Evolutionary conservation across 2,888 invertebrate species (phyloP).

Genomic region (Adineta ricciae): DNA sequence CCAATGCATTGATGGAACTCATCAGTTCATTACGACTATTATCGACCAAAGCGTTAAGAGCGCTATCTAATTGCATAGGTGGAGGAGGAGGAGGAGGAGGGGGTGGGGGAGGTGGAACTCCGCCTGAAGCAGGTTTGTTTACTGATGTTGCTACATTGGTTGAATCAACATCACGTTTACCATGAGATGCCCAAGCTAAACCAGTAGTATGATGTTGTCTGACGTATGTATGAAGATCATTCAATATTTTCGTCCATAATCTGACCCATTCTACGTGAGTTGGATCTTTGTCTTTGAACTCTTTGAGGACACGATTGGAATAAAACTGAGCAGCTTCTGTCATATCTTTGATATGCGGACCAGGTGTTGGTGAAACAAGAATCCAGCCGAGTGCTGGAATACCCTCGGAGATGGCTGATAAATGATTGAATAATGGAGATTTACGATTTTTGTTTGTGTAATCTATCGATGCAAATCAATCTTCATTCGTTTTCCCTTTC

Average conservation of each 20-base stretch:
- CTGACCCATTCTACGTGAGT: constrained; percentile 88
- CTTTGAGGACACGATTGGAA: constrained; percentile 90
- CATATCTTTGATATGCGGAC: constrained; percentile 94
- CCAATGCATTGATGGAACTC: constrained; percentile 59
- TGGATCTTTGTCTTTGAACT: constrained; percentile 88
- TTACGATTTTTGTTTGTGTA: constrained; percentile 28
- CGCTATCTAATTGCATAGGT: constrained; percentile 39
- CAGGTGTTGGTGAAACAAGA: constrained; percentile 62
- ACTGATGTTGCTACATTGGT: not conserved
- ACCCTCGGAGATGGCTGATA: constrained; percentile 88
- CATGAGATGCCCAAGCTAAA: constrained; percentile 69
- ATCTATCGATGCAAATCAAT: not conserved
- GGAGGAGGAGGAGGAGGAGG: constrained; percentile 55
- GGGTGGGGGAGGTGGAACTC: not conserved
- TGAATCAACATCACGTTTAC: constrained; percentile 41
- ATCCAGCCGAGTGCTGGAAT: constrained; percentile 95
- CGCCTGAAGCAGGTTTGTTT: not conserved
- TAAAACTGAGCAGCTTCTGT: constrained; percentile 94
- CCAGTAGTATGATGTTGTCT: constrained; percentile 92
- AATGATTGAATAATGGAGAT: constrained; percentile 67
- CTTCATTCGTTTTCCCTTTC: not conserved
- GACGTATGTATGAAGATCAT: constrained; percentile 75
- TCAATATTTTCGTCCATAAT: constrained; percentile 75
- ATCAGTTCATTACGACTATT: not conserved
- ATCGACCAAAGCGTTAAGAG: constrained; percentile 47